Percentiles rank a stretch among this genome's conserved stretches.
These are phyloP conservation scores for Neostethus bicornis DNA, from an alignment of 2,797 vertebrate species.

Conservation along the genomic window DNA sequence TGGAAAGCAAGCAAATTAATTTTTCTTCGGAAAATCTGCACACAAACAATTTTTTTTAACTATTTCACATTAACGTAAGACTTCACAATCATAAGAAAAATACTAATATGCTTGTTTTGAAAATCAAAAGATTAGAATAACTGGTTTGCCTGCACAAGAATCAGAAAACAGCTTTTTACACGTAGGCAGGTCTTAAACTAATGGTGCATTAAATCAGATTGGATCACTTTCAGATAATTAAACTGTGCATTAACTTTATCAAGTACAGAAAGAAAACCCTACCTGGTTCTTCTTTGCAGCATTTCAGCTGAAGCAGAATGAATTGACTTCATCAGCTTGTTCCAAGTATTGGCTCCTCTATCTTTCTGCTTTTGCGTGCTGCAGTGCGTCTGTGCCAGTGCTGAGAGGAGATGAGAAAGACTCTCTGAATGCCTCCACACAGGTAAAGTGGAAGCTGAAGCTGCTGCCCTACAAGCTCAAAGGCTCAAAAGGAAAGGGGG, in stretches of 20 bases:
- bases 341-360: constrained; percentile 44
- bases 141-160: not conserved
- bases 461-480: constrained; percentile 36
- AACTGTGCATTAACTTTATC: not conserved
- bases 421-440: constrained; percentile 55
- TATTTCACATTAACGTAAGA: too few relatives aligned
- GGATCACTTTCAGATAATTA: constrained; percentile 5
- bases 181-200: constrained; percentile 6
- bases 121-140: too few relatives aligned
- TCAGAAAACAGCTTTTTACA: constrained; percentile 14
- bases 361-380: constrained; percentile 52
- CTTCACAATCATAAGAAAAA: not conserved
- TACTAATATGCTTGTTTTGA: not conserved
- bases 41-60: too few relatives aligned
- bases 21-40: too few relatives aligned
- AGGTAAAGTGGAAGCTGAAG: constrained; percentile 48
- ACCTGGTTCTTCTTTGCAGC: constrained; percentile 64
- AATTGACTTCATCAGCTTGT: constrained; percentile 35
- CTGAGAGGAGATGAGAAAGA: constrained; percentile 10
- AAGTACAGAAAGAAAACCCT: constrained; percentile 26
- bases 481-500: constrained; percentile 52
- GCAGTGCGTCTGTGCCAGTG: constrained; percentile 77
- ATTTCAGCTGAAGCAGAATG: constrained; percentile 54
- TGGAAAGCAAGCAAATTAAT: not conserved
- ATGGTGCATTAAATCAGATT: constrained; percentile 7